Evolutionary conservation across 2,888 invertebrate genomes (phyloP).

Genomic region (Anarsia innoxiella): DNA sequence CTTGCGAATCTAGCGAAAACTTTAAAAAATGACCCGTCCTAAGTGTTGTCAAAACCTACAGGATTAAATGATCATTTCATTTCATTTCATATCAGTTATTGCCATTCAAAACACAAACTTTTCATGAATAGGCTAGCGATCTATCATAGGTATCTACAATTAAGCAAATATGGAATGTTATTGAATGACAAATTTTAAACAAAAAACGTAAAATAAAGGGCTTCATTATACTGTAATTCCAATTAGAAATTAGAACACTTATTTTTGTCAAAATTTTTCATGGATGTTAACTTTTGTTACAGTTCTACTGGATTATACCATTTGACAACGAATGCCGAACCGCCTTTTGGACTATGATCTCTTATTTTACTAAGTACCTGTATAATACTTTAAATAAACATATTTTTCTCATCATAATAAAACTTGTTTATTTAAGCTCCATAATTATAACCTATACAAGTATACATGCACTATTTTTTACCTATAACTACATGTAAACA

Average conservation of each 20-base stretch:
- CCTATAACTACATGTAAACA: neutral
- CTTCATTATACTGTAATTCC: neutral
- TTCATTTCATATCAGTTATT: no score
- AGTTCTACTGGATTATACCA: constrained; percentile 31
- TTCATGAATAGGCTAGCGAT: neutral
- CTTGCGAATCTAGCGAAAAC: no score
- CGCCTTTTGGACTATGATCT: no score
- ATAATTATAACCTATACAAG: neutral
- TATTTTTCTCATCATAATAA: neutral
- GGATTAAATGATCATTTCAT: no score
- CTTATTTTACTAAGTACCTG: no score
- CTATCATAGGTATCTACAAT: neutral
- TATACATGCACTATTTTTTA: neutral
- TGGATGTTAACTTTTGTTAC: no score
- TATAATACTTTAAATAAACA: constrained; percentile 19
- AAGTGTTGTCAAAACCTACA: no score
- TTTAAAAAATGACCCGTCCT: no score
- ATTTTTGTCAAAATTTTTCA: neutral
- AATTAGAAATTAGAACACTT: neutral
- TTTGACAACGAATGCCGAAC: constrained; percentile 25
- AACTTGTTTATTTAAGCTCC: neutral
- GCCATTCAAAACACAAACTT: neutral
- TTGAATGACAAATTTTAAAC: neutral
- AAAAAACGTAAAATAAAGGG: neutral
- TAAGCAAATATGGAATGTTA: neutral